These are phyloP conservation scores for Pseudomyrmex pallidus DNA, from an alignment of 1,140 invertebrate genomes.

Conservation along the genomic window DNA sequence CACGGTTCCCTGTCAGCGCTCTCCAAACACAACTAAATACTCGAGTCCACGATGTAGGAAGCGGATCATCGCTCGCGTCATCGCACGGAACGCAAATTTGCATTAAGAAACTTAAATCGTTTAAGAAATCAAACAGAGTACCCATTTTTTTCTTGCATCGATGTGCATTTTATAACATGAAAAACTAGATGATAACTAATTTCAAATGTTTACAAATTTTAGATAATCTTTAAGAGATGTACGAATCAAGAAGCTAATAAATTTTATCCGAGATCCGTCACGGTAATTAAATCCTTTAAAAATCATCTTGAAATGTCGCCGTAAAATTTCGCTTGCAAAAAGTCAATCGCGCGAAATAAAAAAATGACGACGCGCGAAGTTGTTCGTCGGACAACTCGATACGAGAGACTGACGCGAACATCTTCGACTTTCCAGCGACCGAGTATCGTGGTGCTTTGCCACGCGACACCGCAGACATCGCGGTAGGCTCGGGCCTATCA, in stretches of 20 bases:
- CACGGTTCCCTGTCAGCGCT: constrained; percentile 17
- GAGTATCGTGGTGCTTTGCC: constrained; percentile 30
- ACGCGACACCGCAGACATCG: constrained; percentile 60
- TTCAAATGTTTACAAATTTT: too few relatives aligned
- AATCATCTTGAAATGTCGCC: neutral
- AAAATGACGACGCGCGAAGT: neutral
- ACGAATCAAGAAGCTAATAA: neutral
- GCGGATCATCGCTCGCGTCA: constrained; percentile 20
- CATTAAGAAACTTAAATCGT: constrained; percentile 15
- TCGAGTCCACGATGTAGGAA: neutral
- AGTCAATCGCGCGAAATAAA: neutral
- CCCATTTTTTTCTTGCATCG: neutral
- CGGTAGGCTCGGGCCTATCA: constrained; percentile 60
- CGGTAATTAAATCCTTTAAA: neutral
- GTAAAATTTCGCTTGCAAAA: neutral
- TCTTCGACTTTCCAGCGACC: constrained; percentile 9
- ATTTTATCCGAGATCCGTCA: neutral
- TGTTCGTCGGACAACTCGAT: neutral
- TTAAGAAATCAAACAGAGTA: neutral
- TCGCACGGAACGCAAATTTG: constrained; percentile 22
- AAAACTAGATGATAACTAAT: too few relatives aligned
- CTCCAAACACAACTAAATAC: constrained; percentile 47
- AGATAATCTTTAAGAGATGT: neutral
- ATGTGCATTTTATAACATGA: neutral
- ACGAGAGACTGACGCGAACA: neutral